Conservation (phyloP, 2,888 invertebrate species). For the Phengaris alcon region DNA sequence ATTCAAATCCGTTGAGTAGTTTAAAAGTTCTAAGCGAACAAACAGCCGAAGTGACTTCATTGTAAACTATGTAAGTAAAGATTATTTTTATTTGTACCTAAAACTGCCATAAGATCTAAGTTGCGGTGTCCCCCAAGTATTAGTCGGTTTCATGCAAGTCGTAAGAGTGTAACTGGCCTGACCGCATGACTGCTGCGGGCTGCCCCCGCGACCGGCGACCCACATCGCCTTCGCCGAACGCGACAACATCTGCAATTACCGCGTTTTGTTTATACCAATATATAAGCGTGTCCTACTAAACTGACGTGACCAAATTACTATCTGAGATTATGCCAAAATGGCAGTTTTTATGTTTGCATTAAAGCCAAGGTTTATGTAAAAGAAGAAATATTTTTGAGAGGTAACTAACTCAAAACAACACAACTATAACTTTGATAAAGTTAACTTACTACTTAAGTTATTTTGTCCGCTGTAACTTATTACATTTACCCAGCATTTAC, state of each 20-base stretch:
- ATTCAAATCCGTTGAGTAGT: too few species aligned
- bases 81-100: too few species aligned
- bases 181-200: not conserved
- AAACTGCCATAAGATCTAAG: too few species aligned
- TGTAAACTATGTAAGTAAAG: too few species aligned
- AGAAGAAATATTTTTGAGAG: not conserved
- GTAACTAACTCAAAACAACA: not conserved
- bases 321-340: not conserved
- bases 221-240: not conserved
- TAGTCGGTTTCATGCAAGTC: not conserved
- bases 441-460: not conserved
- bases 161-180: not conserved
- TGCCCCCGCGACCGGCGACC: not conserved
- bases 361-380: not conserved
- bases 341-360: not conserved
- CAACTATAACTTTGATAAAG: not conserved
- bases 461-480: not conserved
- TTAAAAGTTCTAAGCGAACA: too few species aligned
- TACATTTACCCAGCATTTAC: not conserved
- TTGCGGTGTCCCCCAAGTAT: not conserved
- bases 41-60: too few species aligned
- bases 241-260: constrained; percentile 7
- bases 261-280: not conserved
- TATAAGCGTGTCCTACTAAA: not conserved
- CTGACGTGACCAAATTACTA: not conserved